Base-by-base conservation (phyloP, 2,113 vertebrate species). In the Piprites chloris region DNA sequence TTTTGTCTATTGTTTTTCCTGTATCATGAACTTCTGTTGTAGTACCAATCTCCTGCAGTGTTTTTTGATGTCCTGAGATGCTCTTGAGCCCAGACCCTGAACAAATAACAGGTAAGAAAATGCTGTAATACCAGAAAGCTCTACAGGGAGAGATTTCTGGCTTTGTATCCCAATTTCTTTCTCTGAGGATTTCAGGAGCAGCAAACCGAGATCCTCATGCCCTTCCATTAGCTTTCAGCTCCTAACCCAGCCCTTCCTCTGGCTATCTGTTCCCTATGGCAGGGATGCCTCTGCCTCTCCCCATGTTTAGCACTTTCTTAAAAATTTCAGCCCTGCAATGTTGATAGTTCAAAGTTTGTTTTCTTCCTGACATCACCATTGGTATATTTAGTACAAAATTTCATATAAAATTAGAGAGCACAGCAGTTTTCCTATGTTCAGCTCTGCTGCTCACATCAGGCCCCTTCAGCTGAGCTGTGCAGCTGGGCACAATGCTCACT, bases 401-500 rank as follows among this genome's bases (percentile, higher is more conserved):
- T 3, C 18, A 32, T 8, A 41, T 10, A 32, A 62, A 69, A 33
- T 7, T 2, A 71, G 59, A 67, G 76, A 28, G 22, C 7, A 2
- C 49, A 49, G 42, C 69, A 65, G 7, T 2, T 7, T 9, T 5
- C 3, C 62, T 21, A 59, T n/a, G 77, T 53, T 76, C 17, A 73
- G 55, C 84, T 52, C 6, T 18, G 47, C 88, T 93, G 96, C 81
- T 72, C 89, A 39, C 74, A 49, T 52, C 42, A n/a, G 82, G 81
- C 55, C 69, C 30, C 62, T 61, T 47, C 81, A n/a, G 46, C 95
- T 3, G 42, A 68, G 87, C 76, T 41, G 85, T 69, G 35, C 87
- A 94, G 93, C 93, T 90, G 82, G 94, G 82, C 87, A 94, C 89
- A 65, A 37, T 27, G 73, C 67, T 92, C 46, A 41, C 88, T 94